A percentile compares a stretch with the other conserved stretches of the same genome.
These are phyloP conservation scores for Craniophora ligustri DNA, from an alignment of 2,888 invertebrate species.

Conservation along the genomic window DNA sequence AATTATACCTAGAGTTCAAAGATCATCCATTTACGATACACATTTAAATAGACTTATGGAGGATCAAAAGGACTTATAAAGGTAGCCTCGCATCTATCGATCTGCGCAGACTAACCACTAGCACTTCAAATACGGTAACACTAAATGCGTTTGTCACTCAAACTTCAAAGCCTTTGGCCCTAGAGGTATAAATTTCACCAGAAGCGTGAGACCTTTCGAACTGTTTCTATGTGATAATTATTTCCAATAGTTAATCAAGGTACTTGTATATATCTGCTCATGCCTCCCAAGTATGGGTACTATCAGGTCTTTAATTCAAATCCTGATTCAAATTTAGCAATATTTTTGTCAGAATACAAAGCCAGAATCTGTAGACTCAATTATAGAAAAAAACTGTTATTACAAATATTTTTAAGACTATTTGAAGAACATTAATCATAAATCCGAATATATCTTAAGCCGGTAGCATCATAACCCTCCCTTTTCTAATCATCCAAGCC, in stretches of 20 bases:
- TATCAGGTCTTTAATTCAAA: no score
- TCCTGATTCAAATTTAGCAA: no score
- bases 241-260: no score
- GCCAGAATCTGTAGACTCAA: no score
- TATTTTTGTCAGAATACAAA: no score
- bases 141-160: background rate
- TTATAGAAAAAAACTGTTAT: no score
- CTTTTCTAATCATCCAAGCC: constrained; percentile 36
- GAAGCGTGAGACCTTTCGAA: background rate
- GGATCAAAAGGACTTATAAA: constrained; percentile 28
- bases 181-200: background rate
- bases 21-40: no score
- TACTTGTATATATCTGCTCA: no score
- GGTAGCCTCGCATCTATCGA: constrained; percentile 7
- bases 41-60: no score
- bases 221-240: no score
- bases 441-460: background rate
- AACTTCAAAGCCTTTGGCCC: background rate
- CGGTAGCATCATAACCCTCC: background rate
- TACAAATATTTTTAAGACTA: constrained; percentile 4
- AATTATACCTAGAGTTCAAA: no score
- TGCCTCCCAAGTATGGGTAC: no score
- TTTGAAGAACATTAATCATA: constrained; percentile 12
- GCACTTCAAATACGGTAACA: background rate
- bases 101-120: background rate